These are phyloP conservation scores for Mesoclemmys tuberculata DNA, from an alignment of 2,113 vertebrate genomes.

Conservation along the genomic window DNA sequence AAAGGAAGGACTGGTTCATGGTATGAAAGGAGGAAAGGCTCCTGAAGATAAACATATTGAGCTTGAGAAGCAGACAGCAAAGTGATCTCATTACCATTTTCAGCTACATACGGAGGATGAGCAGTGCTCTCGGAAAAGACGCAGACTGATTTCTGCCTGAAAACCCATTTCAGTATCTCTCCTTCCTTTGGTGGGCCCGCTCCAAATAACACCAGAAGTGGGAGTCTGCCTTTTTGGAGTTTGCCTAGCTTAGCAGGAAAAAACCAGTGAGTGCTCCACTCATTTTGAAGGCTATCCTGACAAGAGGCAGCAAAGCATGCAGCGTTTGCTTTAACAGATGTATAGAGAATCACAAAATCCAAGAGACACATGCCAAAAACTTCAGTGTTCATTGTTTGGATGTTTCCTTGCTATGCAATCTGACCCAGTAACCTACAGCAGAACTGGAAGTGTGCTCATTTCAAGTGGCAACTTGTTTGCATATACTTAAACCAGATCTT, in stretches of 20 bases:
- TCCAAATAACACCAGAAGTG: background rate
- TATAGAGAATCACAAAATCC: background rate
- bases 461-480: background rate
- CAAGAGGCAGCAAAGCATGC: background rate
- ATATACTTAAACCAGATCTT: background rate
- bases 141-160: background rate
- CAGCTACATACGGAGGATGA: background rate
- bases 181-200: background rate
- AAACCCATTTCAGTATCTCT: background rate
- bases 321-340: background rate
- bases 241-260: conserved; percentile 12
- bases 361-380: background rate
- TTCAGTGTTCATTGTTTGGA: background rate
- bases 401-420: background rate
- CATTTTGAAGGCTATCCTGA: background rate
- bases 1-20: background rate
- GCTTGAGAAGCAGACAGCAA: background rate
- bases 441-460: background rate
- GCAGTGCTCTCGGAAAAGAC: background rate
- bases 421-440: fast-evolving
- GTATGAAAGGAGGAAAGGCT: background rate
- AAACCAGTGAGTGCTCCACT: background rate
- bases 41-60: background rate
- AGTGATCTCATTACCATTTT: background rate
- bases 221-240: background rate